Evolutionary conservation across 2,113 vertebrate species (phyloP), one percentile per base, ranked within the genome.

Genomic region (Platanista minor): DNA sequence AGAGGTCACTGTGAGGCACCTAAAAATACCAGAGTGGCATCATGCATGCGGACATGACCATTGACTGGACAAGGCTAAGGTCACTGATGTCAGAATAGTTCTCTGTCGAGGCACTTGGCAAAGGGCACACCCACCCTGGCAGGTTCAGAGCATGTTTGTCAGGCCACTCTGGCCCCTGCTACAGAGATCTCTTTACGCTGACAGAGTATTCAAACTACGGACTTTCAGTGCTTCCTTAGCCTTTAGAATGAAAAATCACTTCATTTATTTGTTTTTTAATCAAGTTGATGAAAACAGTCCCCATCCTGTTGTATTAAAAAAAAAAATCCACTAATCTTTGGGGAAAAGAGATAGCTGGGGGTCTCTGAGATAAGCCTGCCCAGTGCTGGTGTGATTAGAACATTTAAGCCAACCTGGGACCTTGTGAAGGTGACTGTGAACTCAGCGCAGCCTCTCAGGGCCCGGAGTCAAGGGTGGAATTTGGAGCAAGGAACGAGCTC

Each of bases 11-110:
- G 15, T 6, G 15, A 67, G n/a, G 31, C 54, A 12, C 54, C 71
- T 7, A 27, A 33, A 15, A 36, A 27, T 0, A 7, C 5, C 39
- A 3, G 39, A 3, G 9, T 6, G 6, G 52, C 52, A 11, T 2
- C 21, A 2, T 0, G 18, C 67, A 0, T 0, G 0, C 0, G 27
- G 17, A 18, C 6, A 8, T 23, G 52, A 1, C 85, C 0, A 4
- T 0, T 10, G 36, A 54, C 17, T 8, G 84, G 21, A 4, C 27
- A 0, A 4, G 27, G 36, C 4, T 3, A 31, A 31, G 31, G 83
- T 4, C 5, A 41, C 43, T 12, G 1, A 21, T n/a, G 8, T 12
- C 18, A 18, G 8, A n/a, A 2, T 2, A 14, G 15, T 14, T 15
- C 61, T 46, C 13, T 52, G 13, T 27, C 2, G 1, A 8, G 21